These are phyloP conservation scores for Hydrolagus affinis DNA, from an alignment of 2,113 vertebrate genomes.

Conservation along the genomic window DNA sequence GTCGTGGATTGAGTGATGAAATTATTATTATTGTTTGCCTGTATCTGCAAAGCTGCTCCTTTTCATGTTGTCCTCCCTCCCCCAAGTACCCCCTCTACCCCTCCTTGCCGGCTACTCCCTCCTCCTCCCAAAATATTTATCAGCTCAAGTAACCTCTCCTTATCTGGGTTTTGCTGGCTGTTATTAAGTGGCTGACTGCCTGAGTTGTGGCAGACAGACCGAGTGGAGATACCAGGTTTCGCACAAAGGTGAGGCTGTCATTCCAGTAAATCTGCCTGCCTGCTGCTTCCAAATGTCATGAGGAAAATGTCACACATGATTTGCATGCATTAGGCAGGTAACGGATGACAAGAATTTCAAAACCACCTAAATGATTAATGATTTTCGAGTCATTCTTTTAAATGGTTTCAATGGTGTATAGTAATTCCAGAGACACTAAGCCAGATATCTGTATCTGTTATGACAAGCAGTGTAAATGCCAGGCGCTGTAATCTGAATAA, in stretches of 20 bases:
- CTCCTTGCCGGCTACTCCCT: no score
- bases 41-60: neutral
- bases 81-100: neutral
- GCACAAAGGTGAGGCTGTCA: slow-evolving; percentile 30
- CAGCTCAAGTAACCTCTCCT: neutral
- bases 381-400: slow-evolving; percentile 37
- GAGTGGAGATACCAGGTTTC: slow-evolving; percentile 11
- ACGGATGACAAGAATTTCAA: slow-evolving; percentile 51
- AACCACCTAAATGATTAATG: slow-evolving; percentile 58
- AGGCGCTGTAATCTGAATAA: slow-evolving; percentile 31
- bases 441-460: slow-evolving; percentile 31
- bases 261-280: slow-evolving; percentile 26
- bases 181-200: slow-evolving; percentile 16
- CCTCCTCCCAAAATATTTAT: neutral
- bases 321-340: slow-evolving; percentile 54
- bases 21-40: no score
- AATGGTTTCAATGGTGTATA: slow-evolving; percentile 30
- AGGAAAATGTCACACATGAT: slow-evolving; percentile 51
- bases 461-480: slow-evolving; percentile 31
- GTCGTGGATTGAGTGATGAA: no score
- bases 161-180: neutral
- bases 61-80: no score
- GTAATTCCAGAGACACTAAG: slow-evolving; percentile 29
- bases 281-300: slow-evolving; percentile 46
- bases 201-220: slow-evolving; percentile 7